Conservation (phyloP, 2,113 vertebrate genomes). For the Climacteris rufus region DNA sequence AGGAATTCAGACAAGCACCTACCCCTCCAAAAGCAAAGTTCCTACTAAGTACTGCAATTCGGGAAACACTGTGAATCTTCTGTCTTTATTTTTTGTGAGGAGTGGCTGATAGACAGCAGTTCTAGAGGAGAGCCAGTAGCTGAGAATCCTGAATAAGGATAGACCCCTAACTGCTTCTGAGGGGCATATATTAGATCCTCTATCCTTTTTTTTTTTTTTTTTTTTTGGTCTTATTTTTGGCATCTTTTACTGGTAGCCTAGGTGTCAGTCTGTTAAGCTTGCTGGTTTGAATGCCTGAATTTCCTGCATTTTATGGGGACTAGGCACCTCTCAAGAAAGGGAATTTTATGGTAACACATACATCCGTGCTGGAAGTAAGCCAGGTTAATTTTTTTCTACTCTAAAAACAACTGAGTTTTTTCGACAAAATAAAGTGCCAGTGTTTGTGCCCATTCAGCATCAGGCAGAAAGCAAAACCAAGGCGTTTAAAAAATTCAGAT, state of each 20-base stretch:
- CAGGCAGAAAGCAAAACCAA: not conserved
- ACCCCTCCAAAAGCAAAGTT: not conserved
- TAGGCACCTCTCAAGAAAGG: not conserved
- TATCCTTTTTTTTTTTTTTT: not conserved
- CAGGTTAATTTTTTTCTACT: not conserved
- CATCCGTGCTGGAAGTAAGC: not conserved
- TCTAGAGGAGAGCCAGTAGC: not conserved
- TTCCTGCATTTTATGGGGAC: not conserved
- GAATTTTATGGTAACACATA: not conserved
- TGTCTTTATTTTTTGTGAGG: not conserved
- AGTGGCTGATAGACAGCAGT: not conserved
- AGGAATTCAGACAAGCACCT: not conserved
- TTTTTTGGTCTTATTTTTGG: not conserved
- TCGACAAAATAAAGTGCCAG: not conserved
- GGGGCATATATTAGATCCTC: not conserved
- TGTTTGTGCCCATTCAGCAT: not conserved
- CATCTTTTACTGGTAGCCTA: not conserved
- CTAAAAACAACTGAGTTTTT: not conserved
- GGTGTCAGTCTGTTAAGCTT: not conserved
- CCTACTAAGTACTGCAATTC: not conserved
- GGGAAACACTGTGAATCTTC: not conserved
- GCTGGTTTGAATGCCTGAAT: not conserved
- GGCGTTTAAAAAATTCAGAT: not conserved
- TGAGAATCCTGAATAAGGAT: not conserved
- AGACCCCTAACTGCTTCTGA: not conserved